Conservation (phyloP, 2,888 invertebrate genomes). For the Camptogramma bilineatum region DNA sequence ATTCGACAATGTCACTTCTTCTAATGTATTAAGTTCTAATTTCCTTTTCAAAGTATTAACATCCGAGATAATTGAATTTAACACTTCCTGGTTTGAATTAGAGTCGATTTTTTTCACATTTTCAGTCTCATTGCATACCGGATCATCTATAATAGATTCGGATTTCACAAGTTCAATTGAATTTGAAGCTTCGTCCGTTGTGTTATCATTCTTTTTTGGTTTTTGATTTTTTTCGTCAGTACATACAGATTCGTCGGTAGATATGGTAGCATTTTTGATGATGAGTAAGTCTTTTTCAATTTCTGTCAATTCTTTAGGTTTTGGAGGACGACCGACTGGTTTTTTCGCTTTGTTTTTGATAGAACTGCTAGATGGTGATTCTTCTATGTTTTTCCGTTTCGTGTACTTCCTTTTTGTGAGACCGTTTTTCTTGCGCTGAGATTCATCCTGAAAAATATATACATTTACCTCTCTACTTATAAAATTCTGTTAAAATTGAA, state of each 20-base stretch:
- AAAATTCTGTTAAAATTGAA: too few relatives aligned
- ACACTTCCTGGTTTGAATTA: slow-evolving; percentile 4
- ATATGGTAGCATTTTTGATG: slow-evolving; percentile 73
- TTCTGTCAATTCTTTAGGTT: slow-evolving; percentile 71
- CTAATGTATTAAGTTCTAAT: slow-evolving; percentile 27
- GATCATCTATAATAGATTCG: slow-evolving; percentile 19
- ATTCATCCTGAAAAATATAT: slow-evolving; percentile 63
- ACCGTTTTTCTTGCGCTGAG: slow-evolving; percentile 69
- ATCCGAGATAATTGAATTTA: slow-evolving; percentile 5
- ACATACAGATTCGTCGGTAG: slow-evolving; percentile 67
- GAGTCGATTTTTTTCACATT: slow-evolving; percentile 5
- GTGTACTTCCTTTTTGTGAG: slow-evolving; percentile 66
- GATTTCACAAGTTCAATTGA: slow-evolving; percentile 17
- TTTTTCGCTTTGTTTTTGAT: slow-evolving; percentile 59
- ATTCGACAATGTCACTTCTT: slow-evolving; percentile 26
- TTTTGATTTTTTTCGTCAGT: slow-evolving; percentile 44
- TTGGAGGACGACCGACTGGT: slow-evolving; percentile 61
- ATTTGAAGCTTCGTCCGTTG: slow-evolving; percentile 10
- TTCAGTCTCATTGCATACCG: background rate
- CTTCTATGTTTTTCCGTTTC: slow-evolving; percentile 65
- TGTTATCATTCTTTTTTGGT: slow-evolving; percentile 21
- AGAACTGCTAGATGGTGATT: slow-evolving; percentile 58
- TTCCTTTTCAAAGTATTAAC: slow-evolving; percentile 26
- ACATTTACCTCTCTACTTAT: too few relatives aligned
- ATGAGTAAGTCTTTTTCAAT: slow-evolving; percentile 78